Evolutionary conservation across 2,113 vertebrate species (phyloP).

Genomic region (Geococcyx californianus): DNA sequence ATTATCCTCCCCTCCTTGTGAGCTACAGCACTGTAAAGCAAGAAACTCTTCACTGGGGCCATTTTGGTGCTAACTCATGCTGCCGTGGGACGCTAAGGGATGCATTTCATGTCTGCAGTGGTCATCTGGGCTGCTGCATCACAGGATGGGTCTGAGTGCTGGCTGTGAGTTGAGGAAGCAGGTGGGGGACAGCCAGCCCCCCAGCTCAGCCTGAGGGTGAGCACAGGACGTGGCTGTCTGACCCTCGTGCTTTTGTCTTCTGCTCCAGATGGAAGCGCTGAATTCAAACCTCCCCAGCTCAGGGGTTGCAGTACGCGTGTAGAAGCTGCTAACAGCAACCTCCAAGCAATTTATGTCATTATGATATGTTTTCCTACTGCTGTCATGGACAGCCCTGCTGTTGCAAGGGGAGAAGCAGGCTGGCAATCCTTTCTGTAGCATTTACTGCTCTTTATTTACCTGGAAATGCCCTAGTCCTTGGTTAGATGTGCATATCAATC

Average conservation of each 20-base stretch:
- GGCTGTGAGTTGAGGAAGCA: accelerated
- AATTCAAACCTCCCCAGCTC: neutral
- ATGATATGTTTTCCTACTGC: neutral
- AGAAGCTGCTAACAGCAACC: neutral
- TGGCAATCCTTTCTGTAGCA: neutral
- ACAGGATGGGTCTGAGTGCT: neutral
- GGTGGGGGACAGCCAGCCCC: neutral
- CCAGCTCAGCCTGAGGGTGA: neutral
- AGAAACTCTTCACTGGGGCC: neutral
- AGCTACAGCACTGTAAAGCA: neutral
- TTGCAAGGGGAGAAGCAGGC: neutral
- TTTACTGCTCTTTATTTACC: neutral
- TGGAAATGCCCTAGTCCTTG: neutral
- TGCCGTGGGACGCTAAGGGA: neutral
- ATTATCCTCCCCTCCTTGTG: neutral
- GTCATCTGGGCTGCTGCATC: neutral
- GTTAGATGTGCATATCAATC: neutral
- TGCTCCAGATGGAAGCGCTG: neutral
- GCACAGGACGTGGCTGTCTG: accelerated
- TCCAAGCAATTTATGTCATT: neutral
- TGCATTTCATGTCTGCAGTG: neutral
- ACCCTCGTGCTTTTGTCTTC: neutral
- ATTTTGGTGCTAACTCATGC: neutral
- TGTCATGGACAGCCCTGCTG: neutral
- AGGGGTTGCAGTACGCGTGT: accelerated